A percentile compares a stretch with the other conserved stretches of the same genome.
phyloP scores from a whole-genome alignment of 1,140 invertebrate species.

The Drosophila athabasca region DNA sequence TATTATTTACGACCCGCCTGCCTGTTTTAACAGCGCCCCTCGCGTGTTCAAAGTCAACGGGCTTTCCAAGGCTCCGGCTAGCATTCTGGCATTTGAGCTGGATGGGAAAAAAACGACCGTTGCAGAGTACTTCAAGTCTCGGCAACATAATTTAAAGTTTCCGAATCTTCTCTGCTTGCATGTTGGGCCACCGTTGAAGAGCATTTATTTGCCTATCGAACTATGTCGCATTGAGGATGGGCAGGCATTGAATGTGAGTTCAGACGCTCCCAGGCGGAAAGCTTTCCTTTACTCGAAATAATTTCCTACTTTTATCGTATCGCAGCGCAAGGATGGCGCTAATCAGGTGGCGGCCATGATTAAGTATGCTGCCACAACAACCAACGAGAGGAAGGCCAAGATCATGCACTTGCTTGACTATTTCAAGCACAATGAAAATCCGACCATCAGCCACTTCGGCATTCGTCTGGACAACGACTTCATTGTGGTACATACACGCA shows the following conservation, averaged over 20 bases:
- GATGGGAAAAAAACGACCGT: constrained; percentile 78
- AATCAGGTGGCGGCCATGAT: constrained; percentile 89
- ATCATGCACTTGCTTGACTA: constrained; percentile 86
- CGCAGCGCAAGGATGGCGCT: constrained; percentile 83
- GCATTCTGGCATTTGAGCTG: constrained; percentile 83
- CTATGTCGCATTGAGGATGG: constrained; percentile 86
- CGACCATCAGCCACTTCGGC: constrained; percentile 86
- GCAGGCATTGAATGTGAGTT: constrained; percentile 85
- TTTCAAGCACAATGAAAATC: constrained; percentile 84
- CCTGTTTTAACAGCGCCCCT: constrained; percentile 16
- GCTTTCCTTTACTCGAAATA: no score
- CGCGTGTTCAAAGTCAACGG: constrained; percentile 84
- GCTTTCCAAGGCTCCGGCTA: constrained; percentile 66
- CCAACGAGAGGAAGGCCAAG: constrained; percentile 86
- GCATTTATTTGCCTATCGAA: constrained; percentile 86
- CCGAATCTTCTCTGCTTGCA: constrained; percentile 86
- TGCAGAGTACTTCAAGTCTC: constrained; percentile 84
- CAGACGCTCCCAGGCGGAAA: no score
- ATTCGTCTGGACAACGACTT: constrained; percentile 85
- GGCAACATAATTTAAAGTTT: constrained; percentile 80
- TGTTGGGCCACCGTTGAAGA: constrained; percentile 85
- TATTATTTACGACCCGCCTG: no score
- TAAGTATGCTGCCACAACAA: constrained; percentile 86
- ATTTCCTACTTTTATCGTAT: neutral
- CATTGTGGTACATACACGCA: constrained; percentile 85